phyloP scores from a whole-genome alignment of 1,140 invertebrate genomes.

The Drosophila miranda region DNA sequence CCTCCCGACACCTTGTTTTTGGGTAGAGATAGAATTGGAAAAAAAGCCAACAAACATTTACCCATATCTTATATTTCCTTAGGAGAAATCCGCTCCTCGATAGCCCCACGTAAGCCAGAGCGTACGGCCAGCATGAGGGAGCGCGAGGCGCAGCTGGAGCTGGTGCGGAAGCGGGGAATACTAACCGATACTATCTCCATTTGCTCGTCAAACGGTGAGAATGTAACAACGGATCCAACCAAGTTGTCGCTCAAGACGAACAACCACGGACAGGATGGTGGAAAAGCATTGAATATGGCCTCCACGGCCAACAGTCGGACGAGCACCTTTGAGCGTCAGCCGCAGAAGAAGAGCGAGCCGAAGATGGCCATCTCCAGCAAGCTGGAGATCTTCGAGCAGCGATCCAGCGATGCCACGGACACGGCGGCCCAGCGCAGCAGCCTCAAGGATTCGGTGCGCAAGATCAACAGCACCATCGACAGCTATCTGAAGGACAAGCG shows the following conservation, averaged over 20 bases:
- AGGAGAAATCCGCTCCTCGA: conserved; percentile 89
- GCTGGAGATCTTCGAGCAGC: conserved; percentile 78
- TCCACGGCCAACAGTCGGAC: conserved; percentile 58
- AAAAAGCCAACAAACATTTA: not conserved
- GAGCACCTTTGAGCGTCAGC: conserved; percentile 68
- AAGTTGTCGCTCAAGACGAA: conserved; percentile 29
- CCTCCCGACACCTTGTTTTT: not conserved
- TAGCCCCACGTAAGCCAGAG: conserved; percentile 90
- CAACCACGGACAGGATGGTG: conserved; percentile 16
- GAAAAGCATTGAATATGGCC: conserved; percentile 1
- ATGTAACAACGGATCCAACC: conserved; percentile 62
- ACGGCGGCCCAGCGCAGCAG: conserved; percentile 64
- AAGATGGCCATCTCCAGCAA: conserved; percentile 76
- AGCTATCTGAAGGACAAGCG: conserved; percentile 82
- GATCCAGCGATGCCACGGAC: conserved; percentile 45
- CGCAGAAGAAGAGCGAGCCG: conserved; percentile 65
- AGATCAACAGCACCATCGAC: conserved; percentile 81
- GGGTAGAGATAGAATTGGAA: no score
- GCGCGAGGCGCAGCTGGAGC: conserved; percentile 85
- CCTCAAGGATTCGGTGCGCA: conserved; percentile 80
- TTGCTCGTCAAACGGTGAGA: conserved; percentile 82
- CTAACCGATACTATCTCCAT: conserved; percentile 82
- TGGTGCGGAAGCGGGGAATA: conserved; percentile 83
- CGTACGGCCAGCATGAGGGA: conserved; percentile 92
- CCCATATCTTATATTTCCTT: not conserved